Conservation (phyloP, 1,140 invertebrate species). For the Glossosoma conforme region DNA sequence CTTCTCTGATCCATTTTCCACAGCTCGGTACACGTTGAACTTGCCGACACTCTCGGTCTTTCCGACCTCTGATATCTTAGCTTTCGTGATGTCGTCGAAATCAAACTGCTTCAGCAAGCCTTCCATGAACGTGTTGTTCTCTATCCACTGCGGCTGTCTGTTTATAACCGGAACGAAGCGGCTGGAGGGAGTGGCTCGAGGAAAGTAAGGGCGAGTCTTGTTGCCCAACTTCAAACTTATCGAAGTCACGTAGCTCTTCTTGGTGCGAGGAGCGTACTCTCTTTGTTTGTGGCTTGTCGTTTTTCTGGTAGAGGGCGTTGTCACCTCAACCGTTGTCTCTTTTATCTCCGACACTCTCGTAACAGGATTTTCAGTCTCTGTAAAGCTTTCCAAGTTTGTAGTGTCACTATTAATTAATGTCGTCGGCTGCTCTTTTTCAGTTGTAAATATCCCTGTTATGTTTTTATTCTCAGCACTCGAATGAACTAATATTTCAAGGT, state of each 20-base stretch:
- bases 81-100: slow-evolving; percentile 18
- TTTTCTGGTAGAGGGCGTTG: slow-evolving; percentile 4
- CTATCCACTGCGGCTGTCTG: slow-evolving; percentile 5
- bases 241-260: slow-evolving; percentile 40
- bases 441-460: no score
- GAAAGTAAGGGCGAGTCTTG: slow-evolving; percentile 24
- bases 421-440: no score
- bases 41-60: slow-evolving; percentile 12
- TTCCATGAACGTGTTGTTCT: slow-evolving; percentile 19
- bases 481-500: no score
- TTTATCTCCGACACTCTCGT: neutral
- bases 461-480: no score
- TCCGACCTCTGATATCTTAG: slow-evolving; percentile 15
- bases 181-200: slow-evolving; percentile 6
- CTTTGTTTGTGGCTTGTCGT: slow-evolving; percentile 13
- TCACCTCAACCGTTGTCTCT: neutral
- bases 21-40: slow-evolving; percentile 30
- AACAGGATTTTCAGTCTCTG: slow-evolving; percentile 14
- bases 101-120: slow-evolving; percentile 19
- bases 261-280: slow-evolving; percentile 35
- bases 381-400: no score
- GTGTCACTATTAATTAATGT: no score
- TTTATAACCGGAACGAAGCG: slow-evolving; percentile 2
- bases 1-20: slow-evolving; percentile 16
- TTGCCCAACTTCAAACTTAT: slow-evolving; percentile 39